Conservation (phyloP, 2,888 invertebrate species). For the Lissonota sp. region DNA sequence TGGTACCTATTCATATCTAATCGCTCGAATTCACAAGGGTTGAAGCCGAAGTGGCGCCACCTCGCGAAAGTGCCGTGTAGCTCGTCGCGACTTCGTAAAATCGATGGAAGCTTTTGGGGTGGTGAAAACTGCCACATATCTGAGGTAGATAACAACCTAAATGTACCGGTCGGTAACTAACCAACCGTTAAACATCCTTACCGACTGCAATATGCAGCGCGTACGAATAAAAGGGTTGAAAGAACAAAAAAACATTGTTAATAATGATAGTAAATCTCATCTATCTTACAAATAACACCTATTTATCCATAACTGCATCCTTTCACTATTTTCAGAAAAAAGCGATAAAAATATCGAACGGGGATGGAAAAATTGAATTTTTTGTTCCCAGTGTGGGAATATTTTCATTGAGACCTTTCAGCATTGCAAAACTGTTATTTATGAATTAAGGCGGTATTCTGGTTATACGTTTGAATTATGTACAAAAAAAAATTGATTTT, state of each 20-base stretch:
- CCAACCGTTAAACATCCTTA: constrained; percentile 36
- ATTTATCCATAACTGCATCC: no score
- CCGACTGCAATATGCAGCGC: constrained; percentile 1
- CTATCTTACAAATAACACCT: not conserved
- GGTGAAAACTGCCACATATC: not conserved
- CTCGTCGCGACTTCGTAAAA: constrained; percentile 21
- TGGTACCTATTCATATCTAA: not conserved
- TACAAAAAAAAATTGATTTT: no score
- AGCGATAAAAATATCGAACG: no score
- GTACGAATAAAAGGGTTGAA: not conserved
- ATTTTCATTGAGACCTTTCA: no score
- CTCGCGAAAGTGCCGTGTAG: constrained; percentile 30
- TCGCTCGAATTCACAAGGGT: not conserved
- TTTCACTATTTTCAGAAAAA: no score
- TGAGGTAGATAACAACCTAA: constrained; percentile 46
- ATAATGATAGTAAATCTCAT: not conserved
- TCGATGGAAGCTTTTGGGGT: constrained; percentile 43
- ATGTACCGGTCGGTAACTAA: constrained; percentile 37
- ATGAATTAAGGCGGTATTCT: no score
- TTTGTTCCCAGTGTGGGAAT: no score
- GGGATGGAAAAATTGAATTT: no score
- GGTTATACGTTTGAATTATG: no score
- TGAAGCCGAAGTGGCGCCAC: constrained; percentile 37
- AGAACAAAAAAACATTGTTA: not conserved
- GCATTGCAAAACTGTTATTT: not conserved